Conservation (phyloP, 2,113 vertebrate genomes). For the Pica pica region DNA sequence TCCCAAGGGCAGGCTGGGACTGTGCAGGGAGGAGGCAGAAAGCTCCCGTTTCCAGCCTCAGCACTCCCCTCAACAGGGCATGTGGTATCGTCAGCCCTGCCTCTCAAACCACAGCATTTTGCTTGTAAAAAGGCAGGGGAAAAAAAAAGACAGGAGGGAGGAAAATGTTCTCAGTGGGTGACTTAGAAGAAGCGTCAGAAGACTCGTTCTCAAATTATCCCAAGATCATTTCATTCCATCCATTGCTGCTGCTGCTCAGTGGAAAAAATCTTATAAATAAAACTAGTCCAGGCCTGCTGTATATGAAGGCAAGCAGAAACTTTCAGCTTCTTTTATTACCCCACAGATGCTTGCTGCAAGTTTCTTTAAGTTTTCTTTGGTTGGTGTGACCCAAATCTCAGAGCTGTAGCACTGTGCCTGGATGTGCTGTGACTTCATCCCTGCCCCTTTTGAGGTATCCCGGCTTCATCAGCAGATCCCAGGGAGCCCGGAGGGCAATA, state of each 20-base stretch:
- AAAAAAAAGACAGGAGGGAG: not conserved
- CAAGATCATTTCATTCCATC: not conserved
- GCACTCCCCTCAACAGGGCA: not conserved
- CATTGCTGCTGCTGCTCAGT: not conserved
- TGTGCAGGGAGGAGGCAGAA: not conserved
- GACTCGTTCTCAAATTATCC: not conserved
- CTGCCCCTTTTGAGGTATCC: not conserved
- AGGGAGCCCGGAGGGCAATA: not conserved
- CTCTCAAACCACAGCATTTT: not conserved
- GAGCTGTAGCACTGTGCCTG: fast-evolving
- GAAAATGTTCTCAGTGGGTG: not conserved
- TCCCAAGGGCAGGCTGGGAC: not conserved
- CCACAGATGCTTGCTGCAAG: not conserved
- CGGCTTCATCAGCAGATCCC: not conserved
- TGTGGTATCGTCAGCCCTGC: not conserved
- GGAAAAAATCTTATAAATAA: not conserved
- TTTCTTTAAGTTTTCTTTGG: not conserved
- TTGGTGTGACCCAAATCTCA: not conserved
- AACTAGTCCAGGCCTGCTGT: not conserved
- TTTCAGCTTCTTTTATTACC: not conserved
- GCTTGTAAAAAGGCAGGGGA: not conserved
- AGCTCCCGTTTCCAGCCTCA: not conserved
- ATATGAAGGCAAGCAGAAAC: not conserved
- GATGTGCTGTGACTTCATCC: not conserved
- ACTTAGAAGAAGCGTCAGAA: not conserved